Evolutionary conservation across 2,888 invertebrate genomes (phyloP), one percentile per base, ranked within the genome.

Genomic region (Harpalus rubripes): DNA sequence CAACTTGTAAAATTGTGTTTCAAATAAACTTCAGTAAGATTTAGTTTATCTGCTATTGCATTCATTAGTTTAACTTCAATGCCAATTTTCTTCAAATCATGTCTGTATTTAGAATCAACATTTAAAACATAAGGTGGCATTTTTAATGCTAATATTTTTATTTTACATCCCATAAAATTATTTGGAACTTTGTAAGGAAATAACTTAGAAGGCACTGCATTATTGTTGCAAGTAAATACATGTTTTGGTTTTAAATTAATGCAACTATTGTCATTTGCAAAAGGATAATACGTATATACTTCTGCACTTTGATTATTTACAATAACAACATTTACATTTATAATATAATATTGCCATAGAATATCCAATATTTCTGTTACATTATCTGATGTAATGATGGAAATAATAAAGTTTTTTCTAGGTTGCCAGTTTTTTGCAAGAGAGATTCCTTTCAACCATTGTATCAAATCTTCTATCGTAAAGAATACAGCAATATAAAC

Each of bases 11-110:
- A 76, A 59, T 61, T 61, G 10, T 76, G 59, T 39, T 16, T 7
- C 18, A 59, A n/a, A 76, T 76, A 59, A 16, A 39, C 12, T n/a
- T 76, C 63, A n/a, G 59, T 61, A 22, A 76, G 32, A 41, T 84
- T 84, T 41, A 84, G 41, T 84, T 76, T 74, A 16, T 81, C 56
- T 16, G 72, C 56, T 32, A 82, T 72, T 26, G 59, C 39, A 39
- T 82, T 32, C 72, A 82, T 68, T 72, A 82, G 16, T 32, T 32
- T 72, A n/a, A 56, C 41, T 59, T 82, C 82, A 32, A 82, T 6
- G 1, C 82, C 82, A 32, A 32, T 56, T 63, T 85, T 78, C 12
- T 39, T 80, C 26, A 26, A 5, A 8, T 58, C 58, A 6, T 59
- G 26, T 41, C 72, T 59, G 12, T 15, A 15, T 52, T 82, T 82